Percentiles rank a stretch among this genome's conserved stretches.
phyloP scores from a whole-genome alignment of 2,888 invertebrate genomes.

The Rotaria socialis region DNA sequence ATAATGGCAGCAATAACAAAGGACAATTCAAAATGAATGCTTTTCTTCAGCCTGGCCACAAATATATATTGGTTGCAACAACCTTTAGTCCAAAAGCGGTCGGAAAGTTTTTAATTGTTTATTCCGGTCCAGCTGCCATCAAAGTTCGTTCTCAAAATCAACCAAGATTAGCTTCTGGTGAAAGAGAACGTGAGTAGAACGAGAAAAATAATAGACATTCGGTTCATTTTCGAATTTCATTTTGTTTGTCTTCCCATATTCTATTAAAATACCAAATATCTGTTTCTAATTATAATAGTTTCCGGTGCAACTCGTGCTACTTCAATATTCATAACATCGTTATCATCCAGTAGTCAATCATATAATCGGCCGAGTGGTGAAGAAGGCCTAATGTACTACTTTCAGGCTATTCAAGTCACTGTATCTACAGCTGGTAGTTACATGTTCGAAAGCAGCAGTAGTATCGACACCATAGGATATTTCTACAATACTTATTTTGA shows the following conservation, averaged over 20 bases:
- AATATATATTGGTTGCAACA: background rate
- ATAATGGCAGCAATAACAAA: background rate
- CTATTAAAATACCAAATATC: too few species aligned
- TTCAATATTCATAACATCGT: background rate
- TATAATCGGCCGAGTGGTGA: background rate
- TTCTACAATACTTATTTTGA: background rate
- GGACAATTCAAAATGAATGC: background rate
- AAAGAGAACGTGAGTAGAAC: background rate
- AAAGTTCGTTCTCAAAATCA: background rate
- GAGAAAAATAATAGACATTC: too few species aligned
- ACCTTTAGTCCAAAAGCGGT: background rate
- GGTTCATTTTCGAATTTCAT: too few species aligned
- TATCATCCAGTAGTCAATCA: background rate
- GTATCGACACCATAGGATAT: background rate
- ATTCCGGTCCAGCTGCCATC: background rate
- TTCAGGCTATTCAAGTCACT: background rate
- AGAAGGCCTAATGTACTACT: background rate
- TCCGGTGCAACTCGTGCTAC: background rate
- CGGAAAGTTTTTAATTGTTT: background rate
- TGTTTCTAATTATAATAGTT: background rate
- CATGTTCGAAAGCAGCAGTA: background rate
- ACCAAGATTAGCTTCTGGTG: too few species aligned
- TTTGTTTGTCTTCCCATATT: too few species aligned
- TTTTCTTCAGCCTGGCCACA: background rate
- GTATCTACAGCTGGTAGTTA: background rate